Evolutionary conservation across 2,797 vertebrate genomes (phyloP).

Genomic region (Odontamblyopus lacepedii): DNA sequence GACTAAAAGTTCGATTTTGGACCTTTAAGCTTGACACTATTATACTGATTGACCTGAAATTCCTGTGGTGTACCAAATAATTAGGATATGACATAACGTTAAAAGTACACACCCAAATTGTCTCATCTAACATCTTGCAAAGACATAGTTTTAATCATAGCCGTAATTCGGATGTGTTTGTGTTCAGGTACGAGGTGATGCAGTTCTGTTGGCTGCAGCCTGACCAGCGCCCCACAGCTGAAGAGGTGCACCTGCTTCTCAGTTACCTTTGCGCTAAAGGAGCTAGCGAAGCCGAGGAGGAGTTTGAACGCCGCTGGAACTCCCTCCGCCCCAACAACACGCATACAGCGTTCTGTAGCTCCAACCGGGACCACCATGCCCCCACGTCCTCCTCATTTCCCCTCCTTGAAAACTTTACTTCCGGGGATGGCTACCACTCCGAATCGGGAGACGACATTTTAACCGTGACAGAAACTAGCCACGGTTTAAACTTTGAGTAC

Average conservation of each 20-base stretch:
- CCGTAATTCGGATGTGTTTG: neutral
- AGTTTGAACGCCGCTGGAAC: slow-evolving; percentile 95
- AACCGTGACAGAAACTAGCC: slow-evolving; percentile 94
- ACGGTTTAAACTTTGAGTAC: slow-evolving; percentile 96
- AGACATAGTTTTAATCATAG: neutral
- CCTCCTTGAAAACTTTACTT: slow-evolving; percentile 88
- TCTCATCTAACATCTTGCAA: too few relatives aligned
- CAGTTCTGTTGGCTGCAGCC: slow-evolving; percentile 99
- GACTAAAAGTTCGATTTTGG: too few relatives aligned
- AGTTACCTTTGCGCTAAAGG: slow-evolving; percentile 93
- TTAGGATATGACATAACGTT: too few relatives aligned
- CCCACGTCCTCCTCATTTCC: slow-evolving; percentile 84
- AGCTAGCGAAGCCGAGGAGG: slow-evolving; percentile 88
- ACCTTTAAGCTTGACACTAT: too few relatives aligned
- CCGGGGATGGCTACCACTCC: slow-evolving; percentile 84
- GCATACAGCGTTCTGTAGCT: slow-evolving; percentile 39
- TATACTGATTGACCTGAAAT: too few relatives aligned
- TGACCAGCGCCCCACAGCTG: slow-evolving; percentile 91
- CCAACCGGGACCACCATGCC: slow-evolving; percentile 40
- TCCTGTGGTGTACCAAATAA: too few relatives aligned
- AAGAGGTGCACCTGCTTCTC: slow-evolving; percentile 94
- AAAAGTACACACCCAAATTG: too few relatives aligned
- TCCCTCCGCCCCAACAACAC: slow-evolving; percentile 85
- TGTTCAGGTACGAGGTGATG: slow-evolving; percentile 95
- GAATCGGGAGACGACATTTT: slow-evolving; percentile 91